A percentile compares a stretch with the other conserved stretches of the same genome.
Evolutionary conservation across 2,888 invertebrate species (phyloP).

Genomic region (Drosophila mayaguana): DNA sequence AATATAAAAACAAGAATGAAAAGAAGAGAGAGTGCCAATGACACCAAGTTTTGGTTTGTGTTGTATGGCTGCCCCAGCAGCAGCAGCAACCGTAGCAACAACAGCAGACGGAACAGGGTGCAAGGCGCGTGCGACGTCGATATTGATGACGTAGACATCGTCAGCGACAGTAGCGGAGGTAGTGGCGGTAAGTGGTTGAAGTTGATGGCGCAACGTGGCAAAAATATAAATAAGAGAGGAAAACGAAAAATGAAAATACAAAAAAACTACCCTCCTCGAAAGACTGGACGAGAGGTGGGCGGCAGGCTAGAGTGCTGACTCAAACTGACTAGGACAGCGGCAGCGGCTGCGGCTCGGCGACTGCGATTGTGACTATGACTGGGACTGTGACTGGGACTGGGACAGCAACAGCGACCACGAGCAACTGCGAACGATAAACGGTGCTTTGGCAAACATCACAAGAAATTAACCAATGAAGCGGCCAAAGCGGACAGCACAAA

Average conservation of each 20-base stretch:
- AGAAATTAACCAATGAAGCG: constrained; percentile 32
- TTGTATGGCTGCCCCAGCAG: constrained; percentile 50
- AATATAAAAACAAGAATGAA: background rate
- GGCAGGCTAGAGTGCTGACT: constrained; percentile 40
- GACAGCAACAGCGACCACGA: constrained; percentile 1
- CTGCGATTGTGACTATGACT: no score
- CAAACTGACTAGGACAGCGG: constrained; percentile 31
- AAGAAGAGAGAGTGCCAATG: constrained; percentile 55
- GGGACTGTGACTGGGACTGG: no score
- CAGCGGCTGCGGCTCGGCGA: constrained; percentile 17
- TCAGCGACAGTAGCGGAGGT: background rate
- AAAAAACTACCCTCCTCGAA: constrained; percentile 65
- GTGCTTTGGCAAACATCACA: constrained; percentile 17
- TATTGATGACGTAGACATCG: constrained; percentile 26
- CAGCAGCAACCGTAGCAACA: no score
- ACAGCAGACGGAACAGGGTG: background rate
- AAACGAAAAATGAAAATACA: constrained; percentile 30
- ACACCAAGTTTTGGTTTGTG: constrained; percentile 43
- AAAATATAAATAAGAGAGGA: constrained; percentile 39
- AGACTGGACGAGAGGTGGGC: background rate
- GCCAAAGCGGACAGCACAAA: constrained; percentile 18
- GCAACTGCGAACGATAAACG: constrained; percentile 20
- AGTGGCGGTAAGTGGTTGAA: constrained; percentile 60
- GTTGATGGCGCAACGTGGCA: constrained; percentile 49
- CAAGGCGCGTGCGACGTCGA: constrained; percentile 44